Evolutionary conservation across 2,113 vertebrate genomes (phyloP).

Genomic region (Rhinolophus sinicus): DNA sequence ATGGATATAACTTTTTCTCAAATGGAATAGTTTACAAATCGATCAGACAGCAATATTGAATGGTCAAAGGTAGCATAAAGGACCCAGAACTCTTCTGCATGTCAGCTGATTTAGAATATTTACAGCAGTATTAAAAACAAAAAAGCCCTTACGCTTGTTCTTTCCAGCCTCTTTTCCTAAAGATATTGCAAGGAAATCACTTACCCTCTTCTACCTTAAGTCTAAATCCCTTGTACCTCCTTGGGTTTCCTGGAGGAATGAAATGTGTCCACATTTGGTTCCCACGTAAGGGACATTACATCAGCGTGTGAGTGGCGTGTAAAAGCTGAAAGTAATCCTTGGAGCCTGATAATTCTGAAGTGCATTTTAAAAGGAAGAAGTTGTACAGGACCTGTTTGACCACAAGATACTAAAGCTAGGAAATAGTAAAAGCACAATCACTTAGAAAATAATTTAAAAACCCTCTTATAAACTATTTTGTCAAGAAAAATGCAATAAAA

Average conservation of each 20-base stretch:
- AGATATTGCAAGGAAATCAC: background rate
- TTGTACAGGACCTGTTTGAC: background rate
- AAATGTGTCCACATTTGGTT: background rate
- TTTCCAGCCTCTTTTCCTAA: conserved; percentile 5
- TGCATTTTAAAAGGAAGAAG: background rate
- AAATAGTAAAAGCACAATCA: background rate
- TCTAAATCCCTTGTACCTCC: background rate
- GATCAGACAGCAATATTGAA: background rate
- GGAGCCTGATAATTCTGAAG: background rate
- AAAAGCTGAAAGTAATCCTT: background rate
- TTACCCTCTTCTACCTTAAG: background rate
- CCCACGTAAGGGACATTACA: background rate
- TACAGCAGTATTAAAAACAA: background rate
- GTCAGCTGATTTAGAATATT: background rate
- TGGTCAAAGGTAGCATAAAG: background rate
- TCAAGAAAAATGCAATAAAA: background rate
- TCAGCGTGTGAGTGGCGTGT: background rate
- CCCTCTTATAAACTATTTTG: background rate
- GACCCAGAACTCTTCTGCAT: background rate
- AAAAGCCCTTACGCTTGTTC: background rate
- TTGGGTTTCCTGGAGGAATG: background rate
- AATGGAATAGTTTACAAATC: background rate
- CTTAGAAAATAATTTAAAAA: background rate
- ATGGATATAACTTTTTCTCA: background rate
- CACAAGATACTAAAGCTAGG: background rate